Percentiles rank a stretch among this genome's conserved stretches.
Conservation (phyloP, 2,888 invertebrate species). For the Drosophila melanosoma region DNA sequence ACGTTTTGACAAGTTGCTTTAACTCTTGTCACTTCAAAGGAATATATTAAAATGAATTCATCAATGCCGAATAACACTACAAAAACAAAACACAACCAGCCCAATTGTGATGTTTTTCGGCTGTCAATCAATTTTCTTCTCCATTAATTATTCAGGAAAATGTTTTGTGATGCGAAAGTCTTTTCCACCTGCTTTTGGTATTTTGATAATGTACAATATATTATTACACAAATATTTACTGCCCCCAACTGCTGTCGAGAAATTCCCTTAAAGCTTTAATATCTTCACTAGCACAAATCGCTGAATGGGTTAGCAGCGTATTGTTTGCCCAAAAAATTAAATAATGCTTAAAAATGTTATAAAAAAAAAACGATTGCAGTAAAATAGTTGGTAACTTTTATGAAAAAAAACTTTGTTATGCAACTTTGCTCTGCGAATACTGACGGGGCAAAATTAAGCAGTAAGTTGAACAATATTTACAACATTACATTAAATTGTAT, state of each 20-base stretch:
- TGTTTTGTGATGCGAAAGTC: not conserved
- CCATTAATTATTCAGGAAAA: slow-evolving; percentile 9
- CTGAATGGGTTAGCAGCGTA: no score
- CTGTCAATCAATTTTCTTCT: not conserved
- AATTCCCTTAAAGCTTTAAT: not conserved
- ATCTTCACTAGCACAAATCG: not conserved
- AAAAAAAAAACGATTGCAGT: not conserved
- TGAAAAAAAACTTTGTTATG: not conserved
- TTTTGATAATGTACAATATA: slow-evolving; percentile 1
- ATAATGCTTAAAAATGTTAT: not conserved
- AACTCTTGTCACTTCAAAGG: slow-evolving; percentile 24
- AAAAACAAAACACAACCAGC: not conserved
- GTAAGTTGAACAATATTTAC: not conserved
- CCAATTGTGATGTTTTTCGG: not conserved
- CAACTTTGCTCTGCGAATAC: not conserved
- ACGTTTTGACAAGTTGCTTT: not conserved
- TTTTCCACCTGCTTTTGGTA: no score
- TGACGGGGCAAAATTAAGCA: not conserved
- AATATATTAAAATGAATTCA: not conserved
- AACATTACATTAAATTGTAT: slow-evolving; percentile 6
- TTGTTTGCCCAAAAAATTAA: not conserved
- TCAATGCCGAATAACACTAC: not conserved
- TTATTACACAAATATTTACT: not conserved
- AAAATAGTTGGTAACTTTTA: not conserved
- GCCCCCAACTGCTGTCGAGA: not conserved